Conservation (phyloP, 2,113 vertebrate genomes). For the Chlorocebus sabaeus region DNA sequence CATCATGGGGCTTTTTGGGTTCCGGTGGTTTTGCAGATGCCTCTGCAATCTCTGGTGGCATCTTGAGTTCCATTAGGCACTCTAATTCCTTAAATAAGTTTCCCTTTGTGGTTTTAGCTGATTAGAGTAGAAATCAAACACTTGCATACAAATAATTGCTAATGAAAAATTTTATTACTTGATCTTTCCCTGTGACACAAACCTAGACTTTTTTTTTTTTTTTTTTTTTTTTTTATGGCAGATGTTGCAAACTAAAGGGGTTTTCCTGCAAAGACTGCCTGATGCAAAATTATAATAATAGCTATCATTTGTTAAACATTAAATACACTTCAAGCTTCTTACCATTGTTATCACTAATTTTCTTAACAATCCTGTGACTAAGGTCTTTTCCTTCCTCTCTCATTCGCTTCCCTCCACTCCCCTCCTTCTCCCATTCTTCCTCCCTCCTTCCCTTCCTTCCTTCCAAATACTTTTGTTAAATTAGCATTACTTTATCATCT, state of each 20-base stretch:
- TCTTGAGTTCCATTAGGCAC: not conserved
- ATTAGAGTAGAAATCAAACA: not conserved
- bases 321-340: not conserved
- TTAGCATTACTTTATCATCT: not conserved
- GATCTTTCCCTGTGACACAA: not conserved
- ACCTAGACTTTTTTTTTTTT: not conserved
- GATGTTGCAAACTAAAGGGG: not conserved
- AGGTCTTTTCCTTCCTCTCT: not conserved
- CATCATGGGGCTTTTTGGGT: not conserved
- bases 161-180: not conserved
- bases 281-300: not conserved
- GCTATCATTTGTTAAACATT: not conserved
- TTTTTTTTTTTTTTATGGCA: not conserved
- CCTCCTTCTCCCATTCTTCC: not conserved
- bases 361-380: not conserved
- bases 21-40: not conserved
- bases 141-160: not conserved
- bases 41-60: not conserved
- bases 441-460: not conserved
- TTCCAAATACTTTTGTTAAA: not conserved
- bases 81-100: not conserved
- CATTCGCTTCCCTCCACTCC: rapidly evolving
- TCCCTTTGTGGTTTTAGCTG: not conserved
- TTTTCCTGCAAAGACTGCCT: not conserved
- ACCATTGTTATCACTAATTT: not conserved